Percentiles rank a stretch among this genome's conserved stretches.
These are phyloP conservation scores for Heliconius cydno DNA, from an alignment of 2,888 invertebrate species.

Conservation along the genomic window DNA sequence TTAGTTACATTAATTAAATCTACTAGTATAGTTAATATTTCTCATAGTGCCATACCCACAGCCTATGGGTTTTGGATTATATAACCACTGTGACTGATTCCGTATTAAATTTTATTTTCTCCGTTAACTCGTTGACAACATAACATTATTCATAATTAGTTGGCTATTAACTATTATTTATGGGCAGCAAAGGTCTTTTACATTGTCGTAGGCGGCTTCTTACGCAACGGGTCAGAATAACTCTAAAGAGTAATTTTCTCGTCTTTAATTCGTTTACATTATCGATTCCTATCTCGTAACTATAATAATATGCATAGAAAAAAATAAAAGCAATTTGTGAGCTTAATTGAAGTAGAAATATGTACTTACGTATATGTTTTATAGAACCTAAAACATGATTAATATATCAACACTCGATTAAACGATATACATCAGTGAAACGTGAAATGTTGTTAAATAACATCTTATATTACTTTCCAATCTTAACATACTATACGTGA, in stretches of 20 bases:
- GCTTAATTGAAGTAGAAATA: conserved; percentile 22
- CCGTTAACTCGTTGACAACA: conserved; percentile 47
- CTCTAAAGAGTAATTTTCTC: conserved; percentile 53
- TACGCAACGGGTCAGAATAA: conserved; percentile 60
- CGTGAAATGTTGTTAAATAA: conserved; percentile 20
- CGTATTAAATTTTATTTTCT: conserved; percentile 48
- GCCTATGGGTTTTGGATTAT: conserved; percentile 39
- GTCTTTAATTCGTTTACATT: conserved; percentile 10
- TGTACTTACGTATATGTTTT: neutral
- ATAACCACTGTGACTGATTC: conserved; percentile 43
- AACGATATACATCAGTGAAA: conserved; percentile 18
- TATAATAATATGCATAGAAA: conserved; percentile 33
- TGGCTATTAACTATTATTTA: conserved; percentile 52
- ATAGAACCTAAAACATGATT: conserved; percentile 9
- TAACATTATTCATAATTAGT: conserved; percentile 49
- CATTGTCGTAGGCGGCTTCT: conserved; percentile 55
- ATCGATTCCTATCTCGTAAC: conserved; percentile 15
- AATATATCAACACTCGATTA: conserved; percentile 17
- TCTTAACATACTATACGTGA: conserved; percentile 8
- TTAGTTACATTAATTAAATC: conserved; percentile 16
- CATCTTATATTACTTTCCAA: conserved; percentile 11
- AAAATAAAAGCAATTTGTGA: conserved; percentile 19
- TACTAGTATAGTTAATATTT: conserved; percentile 34
- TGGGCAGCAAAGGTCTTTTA: conserved; percentile 56
- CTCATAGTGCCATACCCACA: conserved; percentile 36